These are phyloP conservation scores for Leuciscus idus DNA, from an alignment of 2,113 vertebrate genomes.

Conservation along the genomic window DNA sequence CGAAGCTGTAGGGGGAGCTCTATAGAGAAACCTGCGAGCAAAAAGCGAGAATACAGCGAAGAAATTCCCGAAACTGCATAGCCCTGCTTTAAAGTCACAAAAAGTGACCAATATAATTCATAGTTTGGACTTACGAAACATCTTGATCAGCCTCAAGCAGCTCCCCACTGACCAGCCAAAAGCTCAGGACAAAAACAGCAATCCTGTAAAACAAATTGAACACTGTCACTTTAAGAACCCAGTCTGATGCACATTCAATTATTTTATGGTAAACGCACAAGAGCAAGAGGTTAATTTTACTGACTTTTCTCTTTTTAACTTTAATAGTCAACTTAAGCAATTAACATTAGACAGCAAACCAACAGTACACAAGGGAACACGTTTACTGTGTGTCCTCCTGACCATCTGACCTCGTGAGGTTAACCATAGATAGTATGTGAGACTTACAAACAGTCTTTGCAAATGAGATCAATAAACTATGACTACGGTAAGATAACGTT, in stretches of 20 bases:
- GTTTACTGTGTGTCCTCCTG: not conserved
- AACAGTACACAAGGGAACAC: not conserved
- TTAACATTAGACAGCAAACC: not conserved
- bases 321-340: not conserved
- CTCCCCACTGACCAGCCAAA: constrained; percentile 35
- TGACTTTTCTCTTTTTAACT: not conserved
- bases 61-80: too few relatives aligned
- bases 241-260: not conserved
- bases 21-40: too few relatives aligned
- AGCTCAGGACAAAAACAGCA: constrained; percentile 22
- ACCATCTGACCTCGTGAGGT: not conserved
- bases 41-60: too few relatives aligned
- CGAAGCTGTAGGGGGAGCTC: too few relatives aligned
- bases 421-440: too few relatives aligned
- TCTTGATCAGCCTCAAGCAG: constrained; percentile 75
- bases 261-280: not conserved
- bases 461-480: not conserved
- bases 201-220: constrained; percentile 11
- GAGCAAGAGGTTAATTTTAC: not conserved
- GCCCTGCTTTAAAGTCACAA: too few relatives aligned
- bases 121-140: constrained; percentile 68
- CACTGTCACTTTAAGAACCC: constrained; percentile 39
- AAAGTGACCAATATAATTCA: not conserved
- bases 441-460: not conserved
- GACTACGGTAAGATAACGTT: not conserved